Percentiles rank a stretch among this genome's conserved stretches.
phyloP scores from a whole-genome alignment of 2,888 invertebrate genomes.

The Pristionchus maxplancki region DNA sequence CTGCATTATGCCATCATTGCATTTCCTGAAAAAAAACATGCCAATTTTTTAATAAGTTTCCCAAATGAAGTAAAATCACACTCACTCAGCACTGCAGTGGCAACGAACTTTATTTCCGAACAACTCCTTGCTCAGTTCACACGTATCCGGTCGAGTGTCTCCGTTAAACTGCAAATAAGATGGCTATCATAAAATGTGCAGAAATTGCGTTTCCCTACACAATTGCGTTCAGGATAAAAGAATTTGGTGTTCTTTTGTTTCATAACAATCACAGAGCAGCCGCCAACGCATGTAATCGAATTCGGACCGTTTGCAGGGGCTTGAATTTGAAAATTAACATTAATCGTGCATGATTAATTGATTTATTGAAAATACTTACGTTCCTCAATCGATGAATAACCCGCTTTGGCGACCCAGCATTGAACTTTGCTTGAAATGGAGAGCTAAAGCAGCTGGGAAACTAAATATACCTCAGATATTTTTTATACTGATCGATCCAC shows the following conservation, averaged over 20 bases:
- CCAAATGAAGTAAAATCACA: no score
- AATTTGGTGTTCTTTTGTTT: background rate
- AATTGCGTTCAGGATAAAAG: background rate
- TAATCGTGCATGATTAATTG: no score
- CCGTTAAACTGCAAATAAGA: background rate
- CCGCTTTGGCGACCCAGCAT: background rate
- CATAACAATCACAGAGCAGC: background rate
- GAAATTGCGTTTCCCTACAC: no score
- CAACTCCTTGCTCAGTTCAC: background rate
- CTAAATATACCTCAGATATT: background rate
- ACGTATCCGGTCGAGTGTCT: background rate
- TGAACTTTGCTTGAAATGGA: background rate
- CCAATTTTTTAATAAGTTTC: no score
- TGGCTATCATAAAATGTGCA: no score
- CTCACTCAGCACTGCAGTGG: no score
- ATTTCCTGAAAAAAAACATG: background rate
- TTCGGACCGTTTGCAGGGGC: background rate
- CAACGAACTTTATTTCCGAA: no score
- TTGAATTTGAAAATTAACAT: background rate
- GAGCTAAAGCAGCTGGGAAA: no score
- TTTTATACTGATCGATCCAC: background rate
- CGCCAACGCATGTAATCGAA: background rate
- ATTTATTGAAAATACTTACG: background rate
- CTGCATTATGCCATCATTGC: background rate
- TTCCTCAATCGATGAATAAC: background rate